Percentiles rank a stretch among this genome's conserved stretches.
These are phyloP conservation scores for Chaetorhynchus papuensis DNA, from an alignment of 2,113 vertebrate species.

Conservation along the genomic window DNA sequence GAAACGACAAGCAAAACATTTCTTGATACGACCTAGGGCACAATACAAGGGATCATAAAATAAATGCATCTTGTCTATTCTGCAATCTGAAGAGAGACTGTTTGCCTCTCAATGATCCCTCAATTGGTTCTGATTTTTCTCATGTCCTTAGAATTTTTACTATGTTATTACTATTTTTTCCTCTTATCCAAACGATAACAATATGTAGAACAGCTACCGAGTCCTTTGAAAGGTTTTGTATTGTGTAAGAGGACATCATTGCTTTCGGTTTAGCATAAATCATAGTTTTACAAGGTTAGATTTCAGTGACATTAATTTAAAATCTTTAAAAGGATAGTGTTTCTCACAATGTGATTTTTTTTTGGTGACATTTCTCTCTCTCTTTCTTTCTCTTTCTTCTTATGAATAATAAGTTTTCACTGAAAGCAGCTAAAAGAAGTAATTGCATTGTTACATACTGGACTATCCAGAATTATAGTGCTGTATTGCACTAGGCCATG, in stretches of 20 bases:
- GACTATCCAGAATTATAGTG: not conserved
- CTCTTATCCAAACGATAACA: not conserved
- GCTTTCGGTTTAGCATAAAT: not conserved
- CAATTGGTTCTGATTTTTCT: not conserved
- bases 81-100: not conserved
- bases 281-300: not conserved
- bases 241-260: not conserved
- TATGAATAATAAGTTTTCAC: not conserved
- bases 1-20: not conserved
- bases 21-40: not conserved
- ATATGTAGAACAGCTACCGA: not conserved
- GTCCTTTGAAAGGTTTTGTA: not conserved
- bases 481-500: accelerated
- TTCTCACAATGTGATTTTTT: not conserved
- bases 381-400: not conserved
- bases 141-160: not conserved
- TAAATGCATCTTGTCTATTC: not conserved
- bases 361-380: no score
- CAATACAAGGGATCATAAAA: not conserved
- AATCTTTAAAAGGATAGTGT: not conserved
- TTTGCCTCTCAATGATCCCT: not conserved
- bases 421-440: not conserved
- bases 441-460: not conserved
- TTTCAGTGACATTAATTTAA: not conserved
- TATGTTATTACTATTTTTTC: not conserved